phyloP scores from a whole-genome alignment of 2,888 invertebrate species.

The Lasioglossum villosulum region DNA sequence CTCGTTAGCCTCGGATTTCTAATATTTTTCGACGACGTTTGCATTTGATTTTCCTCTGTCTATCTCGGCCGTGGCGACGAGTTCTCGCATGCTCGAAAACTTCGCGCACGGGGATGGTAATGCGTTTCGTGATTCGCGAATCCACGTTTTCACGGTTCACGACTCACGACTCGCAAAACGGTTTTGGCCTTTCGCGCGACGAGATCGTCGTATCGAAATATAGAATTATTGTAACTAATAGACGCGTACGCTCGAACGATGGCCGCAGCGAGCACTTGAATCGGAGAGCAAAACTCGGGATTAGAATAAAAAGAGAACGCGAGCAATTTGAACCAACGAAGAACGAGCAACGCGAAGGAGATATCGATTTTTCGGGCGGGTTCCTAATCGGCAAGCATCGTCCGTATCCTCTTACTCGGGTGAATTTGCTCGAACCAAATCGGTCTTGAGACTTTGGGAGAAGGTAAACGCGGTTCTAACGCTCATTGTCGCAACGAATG shows the following conservation, averaged over 20 bases:
- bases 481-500: slow-evolving; percentile 5
- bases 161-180: neutral
- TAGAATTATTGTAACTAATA: neutral
- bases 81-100: neutral
- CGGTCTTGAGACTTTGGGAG: neutral
- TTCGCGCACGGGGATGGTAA: neutral
- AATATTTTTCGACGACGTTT: neutral
- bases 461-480: neutral
- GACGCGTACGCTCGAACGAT: neutral
- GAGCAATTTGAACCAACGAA: slow-evolving; percentile 1
- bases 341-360: neutral
- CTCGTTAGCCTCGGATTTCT: neutral
- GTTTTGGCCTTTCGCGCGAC: neutral
- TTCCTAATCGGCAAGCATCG: slow-evolving; percentile 2
- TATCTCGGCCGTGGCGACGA: neutral
- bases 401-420: slow-evolving; percentile 7
- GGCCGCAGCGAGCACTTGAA: neutral
- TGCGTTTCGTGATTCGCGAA: neutral
- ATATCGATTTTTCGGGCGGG: neutral
- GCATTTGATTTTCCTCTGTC: neutral
- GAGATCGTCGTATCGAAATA: neutral
- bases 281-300: neutral
- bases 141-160: neutral
- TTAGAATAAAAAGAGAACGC: neutral
- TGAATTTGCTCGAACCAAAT: slow-evolving; percentile 3